Percentiles rank a stretch among this genome's conserved stretches.
Conservation (phyloP, 2,888 invertebrate genomes). For the Scaptomyza parva region DNA sequence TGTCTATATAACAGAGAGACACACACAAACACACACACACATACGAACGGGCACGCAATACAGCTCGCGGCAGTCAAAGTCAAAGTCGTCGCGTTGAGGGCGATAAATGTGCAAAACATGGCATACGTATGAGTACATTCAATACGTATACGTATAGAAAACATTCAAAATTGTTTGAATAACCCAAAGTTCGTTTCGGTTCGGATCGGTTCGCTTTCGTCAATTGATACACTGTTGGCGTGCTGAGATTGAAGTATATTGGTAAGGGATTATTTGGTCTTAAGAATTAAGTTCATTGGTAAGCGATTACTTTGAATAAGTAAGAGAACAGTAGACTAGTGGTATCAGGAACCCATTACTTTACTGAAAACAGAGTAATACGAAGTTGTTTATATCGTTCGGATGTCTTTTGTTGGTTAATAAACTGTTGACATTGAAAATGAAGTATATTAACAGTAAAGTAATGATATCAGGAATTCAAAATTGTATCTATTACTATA, state of each 20-base stretch:
- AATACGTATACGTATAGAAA: conserved; percentile 21
- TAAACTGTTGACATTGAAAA: too few relatives aligned
- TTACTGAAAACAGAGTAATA: too few relatives aligned
- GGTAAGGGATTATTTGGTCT: too few relatives aligned
- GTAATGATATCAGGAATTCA: too few relatives aligned
- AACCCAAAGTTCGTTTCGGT: neutral
- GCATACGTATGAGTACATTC: conserved; percentile 1
- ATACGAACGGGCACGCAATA: conserved; percentile 6
- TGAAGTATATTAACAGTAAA: too few relatives aligned
- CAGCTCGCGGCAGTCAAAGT: conserved; percentile 43
- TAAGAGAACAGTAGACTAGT: too few relatives aligned
- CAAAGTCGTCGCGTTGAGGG: conserved; percentile 57
- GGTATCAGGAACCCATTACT: too few relatives aligned
- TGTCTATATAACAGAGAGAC: conserved; percentile 40
- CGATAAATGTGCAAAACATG: conserved; percentile 62
- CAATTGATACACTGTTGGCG: neutral
- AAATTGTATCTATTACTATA: too few relatives aligned
- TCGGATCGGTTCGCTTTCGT: neutral
- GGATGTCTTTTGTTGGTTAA: too few relatives aligned
- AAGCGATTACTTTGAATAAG: too few relatives aligned
- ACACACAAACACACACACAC: conserved; percentile 1
- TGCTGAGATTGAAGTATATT: neutral
- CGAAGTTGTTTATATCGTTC: too few relatives aligned
- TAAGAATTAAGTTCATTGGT: too few relatives aligned
- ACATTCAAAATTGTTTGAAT: conserved; percentile 57